Percentiles rank a stretch among this genome's conserved stretches.
Conservation (phyloP, 2,797 vertebrate species). For the Cuculus canorus region DNA sequence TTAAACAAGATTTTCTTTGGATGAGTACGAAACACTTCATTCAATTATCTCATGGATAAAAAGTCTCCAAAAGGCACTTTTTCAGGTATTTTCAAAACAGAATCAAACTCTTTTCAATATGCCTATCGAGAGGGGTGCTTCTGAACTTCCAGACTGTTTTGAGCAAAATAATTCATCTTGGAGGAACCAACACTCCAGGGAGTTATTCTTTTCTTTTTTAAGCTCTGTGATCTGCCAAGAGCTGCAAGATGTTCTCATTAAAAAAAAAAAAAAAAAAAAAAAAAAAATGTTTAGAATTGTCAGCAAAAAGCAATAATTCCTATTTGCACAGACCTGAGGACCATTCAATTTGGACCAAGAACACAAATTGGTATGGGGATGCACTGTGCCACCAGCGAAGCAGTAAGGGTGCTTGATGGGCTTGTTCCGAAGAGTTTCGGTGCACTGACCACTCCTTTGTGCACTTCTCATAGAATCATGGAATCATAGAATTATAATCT, state of each 20-base stretch:
- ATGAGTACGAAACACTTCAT: neutral
- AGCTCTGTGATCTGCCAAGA: neutral
- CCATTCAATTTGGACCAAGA: neutral
- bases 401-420: neutral
- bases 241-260: neutral
- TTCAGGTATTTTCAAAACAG: neutral
- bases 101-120: neutral
- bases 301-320: neutral
- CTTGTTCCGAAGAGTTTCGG: neutral
- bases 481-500: too few relatives aligned
- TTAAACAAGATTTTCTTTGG: neutral
- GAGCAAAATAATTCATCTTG: neutral
- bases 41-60: neutral
- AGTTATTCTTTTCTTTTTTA: neutral
- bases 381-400: neutral
- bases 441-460: neutral
- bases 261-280: neutral
- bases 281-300: neutral
- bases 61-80: neutral
- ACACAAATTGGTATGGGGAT: neutral
- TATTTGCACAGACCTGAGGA: neutral
- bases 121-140: neutral
- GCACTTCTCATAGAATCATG: neutral
- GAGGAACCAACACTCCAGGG: neutral
- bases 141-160: neutral